Percentiles rank a stretch among this genome's conserved stretches.
These are phyloP conservation scores for Phylloscopus whistleri DNA, from an alignment of 2,113 vertebrate species.

Conservation along the genomic window DNA sequence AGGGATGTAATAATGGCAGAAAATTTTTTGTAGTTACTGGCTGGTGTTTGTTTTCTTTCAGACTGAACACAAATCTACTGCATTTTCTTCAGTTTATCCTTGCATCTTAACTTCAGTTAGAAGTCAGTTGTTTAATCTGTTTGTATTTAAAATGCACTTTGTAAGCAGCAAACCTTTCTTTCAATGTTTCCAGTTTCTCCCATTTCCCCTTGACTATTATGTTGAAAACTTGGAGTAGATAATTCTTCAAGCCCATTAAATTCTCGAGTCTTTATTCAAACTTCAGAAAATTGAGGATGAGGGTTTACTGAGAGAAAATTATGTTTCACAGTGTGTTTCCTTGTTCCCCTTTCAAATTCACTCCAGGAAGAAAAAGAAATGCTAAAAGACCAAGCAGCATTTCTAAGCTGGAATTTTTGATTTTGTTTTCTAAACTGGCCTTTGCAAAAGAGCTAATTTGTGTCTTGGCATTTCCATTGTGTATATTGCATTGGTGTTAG, in stretches of 20 bases:
- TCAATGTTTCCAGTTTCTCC: background rate
- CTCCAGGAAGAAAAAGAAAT: background rate
- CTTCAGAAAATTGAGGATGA: background rate
- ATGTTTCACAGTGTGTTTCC: background rate
- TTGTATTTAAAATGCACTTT: background rate
- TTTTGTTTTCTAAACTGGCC: background rate
- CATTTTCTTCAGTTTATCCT: background rate
- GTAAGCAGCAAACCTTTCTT: background rate
- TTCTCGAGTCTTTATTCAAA: background rate
- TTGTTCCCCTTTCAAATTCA: background rate
- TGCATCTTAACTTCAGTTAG: background rate
- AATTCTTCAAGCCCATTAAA: background rate
- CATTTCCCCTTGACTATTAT: background rate
- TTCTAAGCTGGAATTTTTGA: background rate
- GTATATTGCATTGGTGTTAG: conserved; percentile 14
- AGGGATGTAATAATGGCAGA: background rate
- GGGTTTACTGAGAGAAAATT: background rate
- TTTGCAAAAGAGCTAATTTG: conserved; percentile 12
- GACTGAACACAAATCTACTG: background rate
- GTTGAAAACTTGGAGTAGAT: background rate
- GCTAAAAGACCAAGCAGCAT: background rate
- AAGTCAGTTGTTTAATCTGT: background rate
- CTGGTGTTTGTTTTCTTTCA: background rate
- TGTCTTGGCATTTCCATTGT: conserved; percentile 41
- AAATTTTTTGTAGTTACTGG: background rate